phyloP scores from a whole-genome alignment of 1,140 invertebrate species.

The Macrotrachela quadricornifera region DNA sequence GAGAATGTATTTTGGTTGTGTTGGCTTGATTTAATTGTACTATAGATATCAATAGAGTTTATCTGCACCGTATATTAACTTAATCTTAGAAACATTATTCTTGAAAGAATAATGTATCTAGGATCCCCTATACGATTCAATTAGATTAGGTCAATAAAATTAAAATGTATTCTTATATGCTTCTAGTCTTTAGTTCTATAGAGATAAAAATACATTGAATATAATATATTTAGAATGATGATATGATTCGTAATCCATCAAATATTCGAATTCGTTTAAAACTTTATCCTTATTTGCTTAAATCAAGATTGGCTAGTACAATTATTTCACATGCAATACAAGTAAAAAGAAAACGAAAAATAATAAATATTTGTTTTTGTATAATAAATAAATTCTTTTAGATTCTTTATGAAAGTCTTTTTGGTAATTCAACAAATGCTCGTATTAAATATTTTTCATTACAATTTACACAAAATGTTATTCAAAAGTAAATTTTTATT shows the following conservation, averaged over 20 bases:
- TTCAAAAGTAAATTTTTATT: constrained; percentile 44
- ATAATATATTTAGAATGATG: neutral
- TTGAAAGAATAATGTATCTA: no score
- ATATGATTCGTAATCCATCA: constrained; percentile 38
- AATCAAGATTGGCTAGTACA: constrained; percentile 51
- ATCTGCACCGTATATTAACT: no score
- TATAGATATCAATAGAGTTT: no score
- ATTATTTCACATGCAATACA: constrained; percentile 56
- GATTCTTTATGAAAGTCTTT: constrained; percentile 65
- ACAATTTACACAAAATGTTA: constrained; percentile 56
- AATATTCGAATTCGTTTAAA: constrained; percentile 59
- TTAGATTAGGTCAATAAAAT: no score
- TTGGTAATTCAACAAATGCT: constrained; percentile 55
- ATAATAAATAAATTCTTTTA: no score
- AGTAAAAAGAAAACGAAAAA: constrained; percentile 38
- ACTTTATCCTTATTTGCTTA: constrained; percentile 56
- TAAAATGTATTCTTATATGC: no score
- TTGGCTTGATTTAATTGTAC: no score
- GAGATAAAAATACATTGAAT: neutral
- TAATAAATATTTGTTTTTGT: constrained; percentile 1
- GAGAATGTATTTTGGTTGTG: no score
- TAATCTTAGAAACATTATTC: no score
- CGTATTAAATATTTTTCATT: constrained; percentile 56
- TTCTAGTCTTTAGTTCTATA: no score
- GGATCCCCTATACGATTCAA: no score